Percentiles rank a stretch among this genome's conserved stretches.
Conservation (phyloP, 2,888 invertebrate genomes). For the Lepidocyrtinus sp. region DNA sequence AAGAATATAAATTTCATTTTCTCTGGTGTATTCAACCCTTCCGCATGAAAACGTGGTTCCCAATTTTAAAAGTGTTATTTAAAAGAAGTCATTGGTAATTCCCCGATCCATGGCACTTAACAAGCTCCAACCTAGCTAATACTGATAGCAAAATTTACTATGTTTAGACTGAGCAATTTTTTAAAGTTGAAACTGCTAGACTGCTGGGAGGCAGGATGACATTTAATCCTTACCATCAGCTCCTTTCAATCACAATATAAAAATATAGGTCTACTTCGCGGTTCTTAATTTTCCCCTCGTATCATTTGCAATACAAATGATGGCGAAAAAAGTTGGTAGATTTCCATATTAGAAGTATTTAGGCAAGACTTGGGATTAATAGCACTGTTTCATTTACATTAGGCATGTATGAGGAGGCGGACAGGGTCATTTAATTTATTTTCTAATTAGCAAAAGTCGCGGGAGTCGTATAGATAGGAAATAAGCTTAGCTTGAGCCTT, state of each 20-base stretch:
- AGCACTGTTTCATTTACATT: constrained; percentile 26
- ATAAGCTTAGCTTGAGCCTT: neutral
- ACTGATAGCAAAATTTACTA: neutral
- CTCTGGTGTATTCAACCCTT: constrained; percentile 2
- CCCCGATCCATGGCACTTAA: neutral
- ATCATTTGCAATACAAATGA: too few relatives aligned
- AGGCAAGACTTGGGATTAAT: constrained; percentile 32
- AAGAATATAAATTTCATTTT: neutral
- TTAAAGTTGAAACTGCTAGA: constrained; percentile 21
- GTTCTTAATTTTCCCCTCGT: too few relatives aligned
- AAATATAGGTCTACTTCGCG: neutral
- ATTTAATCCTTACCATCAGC: constrained; percentile 29
- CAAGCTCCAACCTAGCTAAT: neutral
- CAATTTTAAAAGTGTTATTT: neutral
- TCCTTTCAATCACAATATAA: neutral
- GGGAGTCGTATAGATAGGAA: neutral
- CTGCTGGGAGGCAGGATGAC: constrained; percentile 43
- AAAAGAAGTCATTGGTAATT: neutral
- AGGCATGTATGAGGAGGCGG: constrained; percentile 29
- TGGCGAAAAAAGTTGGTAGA: too few relatives aligned
- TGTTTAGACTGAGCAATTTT: constrained; percentile 2
- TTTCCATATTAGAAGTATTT: neutral
- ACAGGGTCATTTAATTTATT: constrained; percentile 46
- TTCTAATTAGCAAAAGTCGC: constrained; percentile 32
- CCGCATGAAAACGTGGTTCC: neutral